Percentiles rank a stretch among this genome's conserved stretches.
Evolutionary conservation across 2,113 vertebrate genomes (phyloP).

Genomic region (Phasianus colchicus): DNA sequence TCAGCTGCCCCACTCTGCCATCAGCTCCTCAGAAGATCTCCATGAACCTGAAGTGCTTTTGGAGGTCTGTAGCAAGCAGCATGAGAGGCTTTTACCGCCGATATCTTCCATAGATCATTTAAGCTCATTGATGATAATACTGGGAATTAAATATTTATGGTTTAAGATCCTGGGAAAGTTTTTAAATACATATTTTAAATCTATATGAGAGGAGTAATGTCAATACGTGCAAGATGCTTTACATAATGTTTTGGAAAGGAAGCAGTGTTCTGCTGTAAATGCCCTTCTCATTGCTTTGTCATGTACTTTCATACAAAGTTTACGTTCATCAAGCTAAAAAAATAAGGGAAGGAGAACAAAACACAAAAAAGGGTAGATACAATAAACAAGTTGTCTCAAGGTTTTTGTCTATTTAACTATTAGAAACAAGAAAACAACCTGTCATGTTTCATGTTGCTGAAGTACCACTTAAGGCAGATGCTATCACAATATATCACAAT

Average conservation of each 20-base stretch:
- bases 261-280: background rate
- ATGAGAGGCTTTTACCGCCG: constrained; percentile 56
- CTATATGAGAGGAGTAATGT: background rate
- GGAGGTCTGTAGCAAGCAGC: constrained; percentile 21
- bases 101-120: constrained; percentile 35
- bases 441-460: background rate
- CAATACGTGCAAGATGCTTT: background rate
- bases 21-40: constrained; percentile 66
- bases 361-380: background rate
- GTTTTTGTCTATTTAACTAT: background rate
- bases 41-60: constrained; percentile 42
- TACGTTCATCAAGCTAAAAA: background rate
- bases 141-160: constrained; percentile 78
- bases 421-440: background rate
- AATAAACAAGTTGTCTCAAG: background rate
- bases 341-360: background rate
- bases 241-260: background rate
- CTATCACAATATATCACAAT: background rate
- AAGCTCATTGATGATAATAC: constrained; percentile 61
- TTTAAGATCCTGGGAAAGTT: constrained; percentile 30
- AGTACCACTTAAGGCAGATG: background rate
- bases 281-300: background rate
- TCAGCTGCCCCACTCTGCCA: constrained; percentile 69
- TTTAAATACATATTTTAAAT: constrained; percentile 37
- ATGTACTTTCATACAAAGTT: background rate